Percentiles rank a stretch among this genome's conserved stretches.
Conservation (phyloP, 92 coral and sea anemone species). For the Porites cylindrica region DNA sequence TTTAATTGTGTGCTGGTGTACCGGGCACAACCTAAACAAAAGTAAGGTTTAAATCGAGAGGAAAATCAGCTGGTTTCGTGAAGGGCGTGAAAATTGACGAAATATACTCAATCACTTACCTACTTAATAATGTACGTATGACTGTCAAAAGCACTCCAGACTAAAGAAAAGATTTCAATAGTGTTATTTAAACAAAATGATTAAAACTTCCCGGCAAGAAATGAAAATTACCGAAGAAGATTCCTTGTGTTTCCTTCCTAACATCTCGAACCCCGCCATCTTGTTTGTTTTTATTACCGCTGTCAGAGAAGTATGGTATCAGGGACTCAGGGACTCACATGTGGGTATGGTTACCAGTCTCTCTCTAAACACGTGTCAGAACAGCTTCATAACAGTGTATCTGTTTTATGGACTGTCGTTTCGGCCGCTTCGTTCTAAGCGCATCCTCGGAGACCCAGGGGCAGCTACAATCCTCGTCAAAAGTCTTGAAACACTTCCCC, state of each 20-base stretch:
- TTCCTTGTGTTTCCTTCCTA: conserved; percentile 52
- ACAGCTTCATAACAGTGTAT: no score
- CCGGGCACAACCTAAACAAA: not conserved
- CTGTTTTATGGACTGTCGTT: no score
- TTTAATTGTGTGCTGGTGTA: no score
- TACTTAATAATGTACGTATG: conserved; percentile 81
- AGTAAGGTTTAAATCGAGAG: not conserved
- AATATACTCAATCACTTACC: conserved; percentile 45
- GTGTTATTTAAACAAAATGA: not conserved
- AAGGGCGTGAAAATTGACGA: not conserved
- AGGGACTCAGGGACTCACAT: conserved; percentile 13
- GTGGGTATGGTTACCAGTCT: no score
- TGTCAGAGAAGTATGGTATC: not conserved
- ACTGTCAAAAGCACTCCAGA: conserved; percentile 81
- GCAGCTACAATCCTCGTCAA: no score
- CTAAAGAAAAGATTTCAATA: conserved; percentile 43
- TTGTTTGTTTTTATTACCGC: conserved; percentile 65
- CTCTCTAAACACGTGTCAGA: no score
- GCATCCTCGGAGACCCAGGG: no score
- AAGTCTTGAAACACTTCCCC: no score
- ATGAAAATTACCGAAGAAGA: conserved; percentile 55
- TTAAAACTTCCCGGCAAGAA: not conserved
- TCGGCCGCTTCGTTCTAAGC: no score
- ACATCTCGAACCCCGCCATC: conserved; percentile 55
- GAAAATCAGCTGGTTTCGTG: not conserved